Base-by-base conservation (phyloP, 2,797 vertebrate genomes). In the Malacoraja senta region DNA sequence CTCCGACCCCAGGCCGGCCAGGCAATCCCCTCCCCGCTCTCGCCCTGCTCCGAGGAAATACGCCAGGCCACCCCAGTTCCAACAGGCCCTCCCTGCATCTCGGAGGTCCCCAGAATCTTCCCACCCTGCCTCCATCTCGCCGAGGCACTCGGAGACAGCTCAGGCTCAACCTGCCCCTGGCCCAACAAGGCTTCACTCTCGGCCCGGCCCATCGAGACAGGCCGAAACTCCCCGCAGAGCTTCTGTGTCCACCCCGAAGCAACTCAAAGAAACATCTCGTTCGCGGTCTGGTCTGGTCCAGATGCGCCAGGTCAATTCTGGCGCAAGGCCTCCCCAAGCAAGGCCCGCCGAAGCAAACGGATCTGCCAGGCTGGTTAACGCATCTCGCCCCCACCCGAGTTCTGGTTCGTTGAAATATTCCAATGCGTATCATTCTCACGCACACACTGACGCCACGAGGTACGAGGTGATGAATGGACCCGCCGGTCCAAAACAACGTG, bases 281-380 rank as follows among this genome's bases (percentile, higher is more conserved):
- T 61, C 81, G 13, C 26, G 29, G 26, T 63, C 81, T 1, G 10
- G 12, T 13, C 6, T 7, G 2, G 44, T 53, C 44, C 44, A 53
- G 44, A 0, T 3, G 4, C 44, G 4, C 4, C 44, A 6, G 44
- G 44, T 7, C 4, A 53, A 86, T 29, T 65, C 26, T 63, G 26
- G 32, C 83, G 1, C 3, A 1, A 32, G 9, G 3, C 1, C 58
- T 1, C 12, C 3, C 0, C 0, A 10, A 6, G 0, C 8, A 19
- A n/a, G 29, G 58, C 53, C n/a, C 81, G 0, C 53, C 0, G 12
- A 29, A 10, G 0, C 61, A 74, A 74, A 74, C 7, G 71, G 71
- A 24, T 21, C 58, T 61, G 44, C 44, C 44, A 6, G 44, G 4
- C 44, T 4, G 44, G 3, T 53, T 6, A 53, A 53, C 44, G 4